Percentiles rank a stretch among this genome's conserved stretches.
phyloP scores from a whole-genome alignment of 2,888 invertebrate species.

The Pachymerium ferrugineum region DNA sequence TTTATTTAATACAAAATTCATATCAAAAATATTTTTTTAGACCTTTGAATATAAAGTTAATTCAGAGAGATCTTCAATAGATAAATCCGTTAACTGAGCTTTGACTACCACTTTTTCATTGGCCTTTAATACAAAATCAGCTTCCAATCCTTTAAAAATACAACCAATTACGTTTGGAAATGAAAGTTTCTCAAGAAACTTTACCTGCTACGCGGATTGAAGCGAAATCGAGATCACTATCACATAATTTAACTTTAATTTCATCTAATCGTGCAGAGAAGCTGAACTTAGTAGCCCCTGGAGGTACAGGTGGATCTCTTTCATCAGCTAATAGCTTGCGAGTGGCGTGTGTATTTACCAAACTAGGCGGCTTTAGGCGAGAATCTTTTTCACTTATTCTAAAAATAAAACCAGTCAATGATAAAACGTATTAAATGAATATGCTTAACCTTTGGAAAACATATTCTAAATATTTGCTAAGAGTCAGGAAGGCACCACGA shows the following conservation, averaged over 20 bases:
- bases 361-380: slow-evolving; percentile 8
- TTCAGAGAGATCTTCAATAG: slow-evolving; percentile 66
- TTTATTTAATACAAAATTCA: not conserved
- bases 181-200: slow-evolving; percentile 28
- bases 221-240: slow-evolving; percentile 64
- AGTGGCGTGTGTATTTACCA: slow-evolving; percentile 23
- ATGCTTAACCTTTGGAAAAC: slow-evolving; percentile 50
- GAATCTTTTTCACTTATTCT: slow-evolving; percentile 30
- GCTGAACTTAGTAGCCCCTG: slow-evolving; percentile 68
- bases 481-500: slow-evolving; percentile 64
- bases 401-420: slow-evolving; percentile 14
- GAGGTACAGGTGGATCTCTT: slow-evolving; percentile 65
- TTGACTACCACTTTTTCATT: slow-evolving; percentile 70
- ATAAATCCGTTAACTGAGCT: slow-evolving; percentile 61
- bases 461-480: slow-evolving; percentile 63
- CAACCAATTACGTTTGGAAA: not conserved
- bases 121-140: slow-evolving; percentile 69
- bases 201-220: slow-evolving; percentile 57
- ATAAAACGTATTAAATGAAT: slow-evolving; percentile 20
- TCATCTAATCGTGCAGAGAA: slow-evolving; percentile 63
- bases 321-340: slow-evolving; percentile 40
- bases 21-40: slow-evolving; percentile 35
- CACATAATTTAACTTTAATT: slow-evolving; percentile 60
- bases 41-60: slow-evolving; percentile 71
- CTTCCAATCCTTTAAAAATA: slow-evolving; percentile 57